phyloP scores from a whole-genome alignment of 2,888 invertebrate genomes.

The Athalia circularis region DNA sequence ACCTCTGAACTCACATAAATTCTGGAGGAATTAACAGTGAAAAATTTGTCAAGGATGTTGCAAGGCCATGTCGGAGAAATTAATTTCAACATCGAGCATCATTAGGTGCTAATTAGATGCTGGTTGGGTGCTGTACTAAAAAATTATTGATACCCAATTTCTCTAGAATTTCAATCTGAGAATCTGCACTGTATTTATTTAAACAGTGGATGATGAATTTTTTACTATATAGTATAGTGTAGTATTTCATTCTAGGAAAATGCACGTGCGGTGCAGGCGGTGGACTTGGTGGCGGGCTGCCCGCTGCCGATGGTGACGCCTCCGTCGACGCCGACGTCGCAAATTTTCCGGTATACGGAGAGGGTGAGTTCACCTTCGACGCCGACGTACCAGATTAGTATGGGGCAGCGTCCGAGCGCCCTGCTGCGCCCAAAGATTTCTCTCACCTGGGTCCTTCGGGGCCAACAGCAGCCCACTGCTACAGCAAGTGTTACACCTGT shows the following conservation, averaged over 20 bases:
- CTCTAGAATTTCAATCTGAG: too few species aligned
- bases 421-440: constrained; percentile 80
- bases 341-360: constrained; percentile 51
- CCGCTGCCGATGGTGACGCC: constrained; percentile 57
- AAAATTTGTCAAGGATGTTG: too few species aligned
- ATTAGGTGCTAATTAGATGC: too few species aligned
- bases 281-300: constrained; percentile 69
- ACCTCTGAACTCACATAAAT: too few species aligned
- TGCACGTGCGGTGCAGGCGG: constrained; percentile 61
- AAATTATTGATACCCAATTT: too few species aligned
- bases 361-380: constrained; percentile 34
- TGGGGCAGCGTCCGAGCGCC: constrained; percentile 69
- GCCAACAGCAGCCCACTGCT: constrained; percentile 75
- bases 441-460: constrained; percentile 85
- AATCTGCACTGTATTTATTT: too few species aligned
- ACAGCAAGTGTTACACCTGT: constrained; percentile 60
- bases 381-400: constrained; percentile 57
- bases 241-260: constrained; percentile 49
- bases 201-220: not conserved
- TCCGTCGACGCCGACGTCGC: constrained; percentile 55
- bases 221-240: too few species aligned
- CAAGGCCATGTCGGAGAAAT: too few species aligned
- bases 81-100: too few species aligned
- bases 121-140: too few species aligned
- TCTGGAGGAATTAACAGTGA: too few species aligned